Percentiles rank a stretch among this genome's conserved stretches.
Evolutionary conservation across 2,113 vertebrate species (phyloP).

Genomic region (Rhea americana): DNA sequence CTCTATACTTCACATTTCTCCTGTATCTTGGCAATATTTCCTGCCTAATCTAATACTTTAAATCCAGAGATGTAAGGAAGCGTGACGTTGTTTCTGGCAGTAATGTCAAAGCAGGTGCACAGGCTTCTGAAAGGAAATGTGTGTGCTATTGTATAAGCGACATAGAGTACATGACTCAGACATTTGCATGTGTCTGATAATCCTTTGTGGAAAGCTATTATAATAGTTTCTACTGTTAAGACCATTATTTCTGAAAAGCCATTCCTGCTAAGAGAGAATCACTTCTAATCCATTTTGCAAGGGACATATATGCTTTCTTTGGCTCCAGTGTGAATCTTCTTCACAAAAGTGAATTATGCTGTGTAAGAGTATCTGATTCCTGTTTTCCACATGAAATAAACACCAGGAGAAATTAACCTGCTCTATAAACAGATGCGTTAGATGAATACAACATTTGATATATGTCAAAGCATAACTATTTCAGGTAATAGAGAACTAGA

Average conservation of each 20-base stretch:
- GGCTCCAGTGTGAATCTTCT: not conserved
- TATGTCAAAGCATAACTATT: not conserved
- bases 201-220: not conserved
- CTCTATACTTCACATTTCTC: not conserved
- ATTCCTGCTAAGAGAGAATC: not conserved
- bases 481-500: not conserved
- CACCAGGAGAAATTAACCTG: not conserved
- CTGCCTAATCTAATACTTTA: not conserved
- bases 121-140: not conserved
- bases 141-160: not conserved
- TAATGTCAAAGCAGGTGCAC: not conserved
- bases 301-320: not conserved
- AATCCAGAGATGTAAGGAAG: not conserved
- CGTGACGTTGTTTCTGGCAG: not conserved
- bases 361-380: rapidly evolving
- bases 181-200: not conserved
- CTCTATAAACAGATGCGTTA: not conserved
- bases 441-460: not conserved
- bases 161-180: not conserved
- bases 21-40: not conserved
- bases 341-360: not conserved
- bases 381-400: not conserved
- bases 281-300: not conserved
- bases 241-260: not conserved
- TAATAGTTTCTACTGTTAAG: not conserved